Evolutionary conservation across 1,140 invertebrate genomes (phyloP).

Genomic region (Bombyx mori): ASM3026992v2 NC_085130.1:11822001-11822500

Average conservation of each 20-base stretch:
- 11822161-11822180: constrained; percentile 31
- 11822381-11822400: constrained; percentile 65
- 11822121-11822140: too few species aligned
- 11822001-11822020: too few species aligned
- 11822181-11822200: constrained; percentile 49
- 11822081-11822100: too few species aligned
- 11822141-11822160: neutral
- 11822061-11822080: too few species aligned
- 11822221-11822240: constrained; percentile 53
- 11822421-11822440: constrained; percentile 64
- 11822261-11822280: constrained; percentile 55
- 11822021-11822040: too few species aligned
- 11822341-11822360: constrained; percentile 78
- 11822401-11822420: constrained; percentile 70
- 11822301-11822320: constrained; percentile 67
- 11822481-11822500: constrained; percentile 39
- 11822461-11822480: constrained; percentile 56
- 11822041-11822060: too few species aligned
- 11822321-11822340: constrained; percentile 76
- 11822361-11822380: constrained; percentile 76
- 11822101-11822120: too few species aligned
- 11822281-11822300: constrained; percentile 73
- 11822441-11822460: constrained; percentile 51
- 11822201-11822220: constrained; percentile 46
- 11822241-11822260: constrained; percentile 52